Evolutionary conservation across 1,140 invertebrate genomes (phyloP).

Genomic region (Popillia japonica): DNA sequence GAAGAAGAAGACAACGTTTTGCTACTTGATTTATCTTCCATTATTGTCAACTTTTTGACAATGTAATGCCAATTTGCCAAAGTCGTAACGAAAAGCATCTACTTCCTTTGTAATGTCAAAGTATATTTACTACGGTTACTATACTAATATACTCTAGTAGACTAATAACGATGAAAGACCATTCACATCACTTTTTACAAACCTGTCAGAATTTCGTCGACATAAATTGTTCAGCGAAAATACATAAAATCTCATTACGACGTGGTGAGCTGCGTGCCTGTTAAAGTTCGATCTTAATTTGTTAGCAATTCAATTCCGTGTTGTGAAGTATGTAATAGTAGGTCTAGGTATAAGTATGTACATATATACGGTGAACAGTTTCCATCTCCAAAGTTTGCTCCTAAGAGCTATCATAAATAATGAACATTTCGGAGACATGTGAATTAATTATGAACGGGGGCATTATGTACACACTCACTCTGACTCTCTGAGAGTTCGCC

Average conservation of each 20-base stretch:
- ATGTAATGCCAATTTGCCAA: too few relatives aligned
- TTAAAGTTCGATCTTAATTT: neutral
- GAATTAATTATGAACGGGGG: slow-evolving; percentile 32
- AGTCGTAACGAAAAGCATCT: too few relatives aligned
- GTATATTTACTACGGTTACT: too few relatives aligned
- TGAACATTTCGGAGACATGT: slow-evolving; percentile 37
- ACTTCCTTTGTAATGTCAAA: too few relatives aligned
- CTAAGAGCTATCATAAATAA: slow-evolving; percentile 33
- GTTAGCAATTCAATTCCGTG: slow-evolving; percentile 19
- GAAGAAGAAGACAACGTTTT: too few relatives aligned
- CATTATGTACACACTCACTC: slow-evolving; percentile 16
- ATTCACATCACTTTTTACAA: neutral
- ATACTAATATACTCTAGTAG: too few relatives aligned
- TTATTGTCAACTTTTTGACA: too few relatives aligned
- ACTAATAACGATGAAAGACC: neutral
- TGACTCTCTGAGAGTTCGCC: neutral
- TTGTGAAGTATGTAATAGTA: neutral
- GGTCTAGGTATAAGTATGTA: neutral
- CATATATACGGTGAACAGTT: neutral
- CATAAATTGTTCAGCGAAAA: too few relatives aligned
- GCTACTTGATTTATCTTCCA: too few relatives aligned
- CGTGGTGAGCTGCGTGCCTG: neutral
- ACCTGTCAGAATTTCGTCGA: too few relatives aligned
- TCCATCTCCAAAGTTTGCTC: neutral
- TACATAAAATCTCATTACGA: too few relatives aligned